These are phyloP conservation scores for Macroglossus sobrinus DNA, from an alignment of 2,113 vertebrate species.

Conservation along the genomic window DNA sequence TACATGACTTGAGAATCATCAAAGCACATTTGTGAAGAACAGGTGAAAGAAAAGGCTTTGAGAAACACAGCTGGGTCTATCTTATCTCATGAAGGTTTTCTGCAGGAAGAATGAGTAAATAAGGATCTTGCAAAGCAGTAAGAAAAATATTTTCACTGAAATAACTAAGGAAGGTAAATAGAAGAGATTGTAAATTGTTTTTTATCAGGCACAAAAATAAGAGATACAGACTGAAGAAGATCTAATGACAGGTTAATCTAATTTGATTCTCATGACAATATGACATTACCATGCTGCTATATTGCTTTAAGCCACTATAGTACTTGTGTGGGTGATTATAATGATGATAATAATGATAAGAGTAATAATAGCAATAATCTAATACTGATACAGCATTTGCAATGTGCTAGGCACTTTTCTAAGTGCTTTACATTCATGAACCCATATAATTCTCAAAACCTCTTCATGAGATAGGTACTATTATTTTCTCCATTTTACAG, in stretches of 20 bases:
- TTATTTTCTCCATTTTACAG: neutral
- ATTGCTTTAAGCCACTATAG: slow-evolving; percentile 21
- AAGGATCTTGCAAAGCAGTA: neutral
- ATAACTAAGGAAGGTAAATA: neutral
- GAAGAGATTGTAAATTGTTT: slow-evolving; percentile 33
- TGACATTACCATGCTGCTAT: slow-evolving; percentile 34
- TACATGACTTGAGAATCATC: neutral
- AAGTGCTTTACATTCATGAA: slow-evolving; percentile 26
- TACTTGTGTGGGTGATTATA: slow-evolving; percentile 37
- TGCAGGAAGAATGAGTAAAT: neutral
- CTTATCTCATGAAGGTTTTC: neutral
- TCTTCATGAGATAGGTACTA: neutral
- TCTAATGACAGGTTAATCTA: slow-evolving; percentile 54
- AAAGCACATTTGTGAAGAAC: neutral
- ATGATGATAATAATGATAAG: slow-evolving; percentile 33
- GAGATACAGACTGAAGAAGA: slow-evolving; percentile 27
- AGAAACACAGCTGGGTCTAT: neutral
- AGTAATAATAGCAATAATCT: neutral
- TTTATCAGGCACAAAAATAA: slow-evolving; percentile 45
- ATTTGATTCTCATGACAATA: slow-evolving; percentile 19
- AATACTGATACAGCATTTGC: neutral
- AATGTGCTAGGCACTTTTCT: slow-evolving; percentile 14
- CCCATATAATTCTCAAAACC: slow-evolving; percentile 39
- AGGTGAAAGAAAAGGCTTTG: neutral
- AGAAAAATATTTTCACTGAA: neutral